Evolutionary conservation across 2,113 vertebrate genomes (phyloP).

Genomic region (Petrocephalus zakoni): DNA sequence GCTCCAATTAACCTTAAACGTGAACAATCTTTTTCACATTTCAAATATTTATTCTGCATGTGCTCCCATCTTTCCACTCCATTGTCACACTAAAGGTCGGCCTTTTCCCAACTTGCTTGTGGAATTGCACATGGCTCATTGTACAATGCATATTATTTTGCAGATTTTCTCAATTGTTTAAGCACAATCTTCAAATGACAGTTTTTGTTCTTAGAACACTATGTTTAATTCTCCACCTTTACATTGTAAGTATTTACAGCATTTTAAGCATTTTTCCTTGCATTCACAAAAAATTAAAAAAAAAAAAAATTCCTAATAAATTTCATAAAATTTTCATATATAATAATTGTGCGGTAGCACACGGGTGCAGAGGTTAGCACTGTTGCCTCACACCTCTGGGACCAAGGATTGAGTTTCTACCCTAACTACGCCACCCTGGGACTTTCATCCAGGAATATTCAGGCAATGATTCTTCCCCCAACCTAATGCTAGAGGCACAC

Average conservation of each 20-base stretch:
- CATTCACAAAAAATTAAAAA: not conserved
- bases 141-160: not conserved
- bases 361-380: too few relatives aligned
- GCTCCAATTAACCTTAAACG: slow-evolving; percentile 84
- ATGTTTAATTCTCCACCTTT: not conserved
- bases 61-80: slow-evolving; percentile 11
- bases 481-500: too few relatives aligned
- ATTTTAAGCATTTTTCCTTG: not conserved
- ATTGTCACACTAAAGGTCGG: not conserved
- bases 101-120: not conserved
- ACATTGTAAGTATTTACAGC: not conserved
- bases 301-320: too few relatives aligned
- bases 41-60: slow-evolving; percentile 17
- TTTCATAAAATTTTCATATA: too few relatives aligned
- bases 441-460: too few relatives aligned
- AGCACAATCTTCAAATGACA: not conserved
- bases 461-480: too few relatives aligned
- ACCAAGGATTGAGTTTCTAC: too few relatives aligned
- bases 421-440: too few relatives aligned
- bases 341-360: too few relatives aligned
- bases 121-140: not conserved
- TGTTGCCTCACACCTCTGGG: too few relatives aligned
- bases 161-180: not conserved
- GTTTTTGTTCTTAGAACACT: not conserved
- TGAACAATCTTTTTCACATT: slow-evolving; percentile 60